phyloP scores from a whole-genome alignment of 2,113 vertebrate species.

The Psammodynastes pulverulentus region DNA sequence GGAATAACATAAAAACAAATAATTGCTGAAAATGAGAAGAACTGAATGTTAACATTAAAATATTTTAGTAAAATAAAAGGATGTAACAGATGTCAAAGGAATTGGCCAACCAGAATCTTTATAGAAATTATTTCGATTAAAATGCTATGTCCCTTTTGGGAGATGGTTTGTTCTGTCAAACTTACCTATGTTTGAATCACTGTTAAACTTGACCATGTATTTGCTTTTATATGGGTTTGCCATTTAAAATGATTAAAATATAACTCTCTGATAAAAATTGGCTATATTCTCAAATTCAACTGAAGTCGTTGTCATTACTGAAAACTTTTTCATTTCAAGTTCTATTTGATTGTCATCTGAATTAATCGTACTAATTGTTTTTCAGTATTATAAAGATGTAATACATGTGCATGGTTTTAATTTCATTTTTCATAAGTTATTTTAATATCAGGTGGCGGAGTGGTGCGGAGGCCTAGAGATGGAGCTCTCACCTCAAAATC shows the following conservation, averaged over 20 bases:
- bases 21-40: not conserved
- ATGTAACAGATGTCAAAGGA: not conserved
- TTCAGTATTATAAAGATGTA: not conserved
- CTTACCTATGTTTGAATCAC: not conserved
- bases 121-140: not conserved
- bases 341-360: not conserved
- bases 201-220: not conserved
- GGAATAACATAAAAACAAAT: not conserved
- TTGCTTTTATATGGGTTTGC: not conserved
- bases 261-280: not conserved
- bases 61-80: not conserved
- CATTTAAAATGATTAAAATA: not conserved
- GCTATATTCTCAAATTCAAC: not conserved
- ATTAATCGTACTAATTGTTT: not conserved
- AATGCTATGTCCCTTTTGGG: not conserved
- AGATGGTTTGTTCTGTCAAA: not conserved
- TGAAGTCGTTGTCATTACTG: not conserved
- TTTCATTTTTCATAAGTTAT: not conserved
- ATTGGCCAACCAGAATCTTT: not conserved
- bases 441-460: not conserved
- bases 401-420: not conserved
- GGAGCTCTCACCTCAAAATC: too few relatives aligned
- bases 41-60: not conserved
- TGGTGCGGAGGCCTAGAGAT: too few relatives aligned
- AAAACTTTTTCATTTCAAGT: not conserved